Evolutionary conservation across 2,113 vertebrate genomes (phyloP), one percentile per base, ranked within the genome.

Genomic region (Sceloporus undulatus): DNA sequence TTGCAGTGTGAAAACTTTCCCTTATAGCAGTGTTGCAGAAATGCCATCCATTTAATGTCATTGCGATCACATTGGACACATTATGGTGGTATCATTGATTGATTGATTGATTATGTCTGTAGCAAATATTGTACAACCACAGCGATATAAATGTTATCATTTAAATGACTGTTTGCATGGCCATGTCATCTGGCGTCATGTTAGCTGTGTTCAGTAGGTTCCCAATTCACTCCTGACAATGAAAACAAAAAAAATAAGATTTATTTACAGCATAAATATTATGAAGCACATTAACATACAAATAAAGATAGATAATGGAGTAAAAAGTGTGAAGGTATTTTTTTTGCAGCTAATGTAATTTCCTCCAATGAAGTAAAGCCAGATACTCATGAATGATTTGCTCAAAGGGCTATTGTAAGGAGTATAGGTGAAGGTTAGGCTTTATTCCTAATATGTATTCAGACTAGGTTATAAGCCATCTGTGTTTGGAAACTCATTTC

Each of bases 181-280:
- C 81, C 9, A 4, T n/a, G 23, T 2, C 2, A 14, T 88, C 77
- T 0, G 19, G 25, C 5, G 91, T 85, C 14, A 48, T 76, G 14
- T 18, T 42, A 48, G 25, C 1, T 78, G 9, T 62, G 1, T 79
- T 89, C 87, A 68, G 25, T 71, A 14, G 25, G 18, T 38, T 85
- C 40, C 0, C 90, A 10, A 19, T 83, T 76, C 74, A 71, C 10
- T 9, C 25, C 34, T 14, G 86, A 76, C 48, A 94, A 56, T 84
- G n/a, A 88, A 93, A 94, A 40, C 13, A 82, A 75, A 82, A 62
- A 34, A 62, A 89, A 48, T 71, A 84, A 88, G 2, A 73, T 82
- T 18, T 87, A 82, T 88, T 91, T 94, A 90, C 85, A 91, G 59
- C 59, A 86, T 65, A 89, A 29, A 88, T 82, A 82, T 27, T 90